phyloP scores from a whole-genome alignment of 2,797 vertebrate genomes.

The Dipus sagitta region DNA sequence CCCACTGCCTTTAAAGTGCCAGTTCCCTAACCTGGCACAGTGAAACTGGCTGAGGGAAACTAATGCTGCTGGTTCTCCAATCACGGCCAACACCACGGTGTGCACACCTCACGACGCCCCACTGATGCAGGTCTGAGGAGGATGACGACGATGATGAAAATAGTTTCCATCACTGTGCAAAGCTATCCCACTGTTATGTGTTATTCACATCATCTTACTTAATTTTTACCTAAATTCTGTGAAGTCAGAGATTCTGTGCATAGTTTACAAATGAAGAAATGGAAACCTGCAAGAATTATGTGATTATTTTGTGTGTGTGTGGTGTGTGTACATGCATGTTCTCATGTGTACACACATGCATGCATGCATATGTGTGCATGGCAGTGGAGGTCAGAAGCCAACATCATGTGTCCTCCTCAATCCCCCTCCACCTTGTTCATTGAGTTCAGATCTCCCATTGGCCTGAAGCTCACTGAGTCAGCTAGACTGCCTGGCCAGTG shows the following conservation, averaged over 20 bases:
- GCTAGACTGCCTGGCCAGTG: no score
- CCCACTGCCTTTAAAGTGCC: slow-evolving; percentile 38
- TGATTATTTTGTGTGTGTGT: not conserved
- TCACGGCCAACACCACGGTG: not conserved
- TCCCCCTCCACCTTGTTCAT: no score
- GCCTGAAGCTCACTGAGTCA: no score
- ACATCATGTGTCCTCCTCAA: no score
- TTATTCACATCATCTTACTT: not conserved
- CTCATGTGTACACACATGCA: no score
- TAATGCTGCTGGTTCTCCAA: not conserved
- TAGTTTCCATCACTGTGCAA: no score
- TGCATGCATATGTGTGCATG: no score
- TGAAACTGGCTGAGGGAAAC: not conserved
- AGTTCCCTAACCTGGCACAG: not conserved
- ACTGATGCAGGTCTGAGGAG: no score
- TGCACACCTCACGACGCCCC: not conserved
- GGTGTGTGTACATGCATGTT: no score
- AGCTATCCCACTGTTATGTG: not conserved
- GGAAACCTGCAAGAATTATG: not conserved
- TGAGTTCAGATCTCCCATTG: no score
- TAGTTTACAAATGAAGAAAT: not conserved
- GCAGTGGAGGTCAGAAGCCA: no score
- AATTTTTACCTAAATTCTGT: not conserved
- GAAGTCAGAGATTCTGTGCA: not conserved
- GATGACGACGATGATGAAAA: no score